Conservation (phyloP, 2,797 vertebrate species). For the Phalanger gymnotis region DNA sequence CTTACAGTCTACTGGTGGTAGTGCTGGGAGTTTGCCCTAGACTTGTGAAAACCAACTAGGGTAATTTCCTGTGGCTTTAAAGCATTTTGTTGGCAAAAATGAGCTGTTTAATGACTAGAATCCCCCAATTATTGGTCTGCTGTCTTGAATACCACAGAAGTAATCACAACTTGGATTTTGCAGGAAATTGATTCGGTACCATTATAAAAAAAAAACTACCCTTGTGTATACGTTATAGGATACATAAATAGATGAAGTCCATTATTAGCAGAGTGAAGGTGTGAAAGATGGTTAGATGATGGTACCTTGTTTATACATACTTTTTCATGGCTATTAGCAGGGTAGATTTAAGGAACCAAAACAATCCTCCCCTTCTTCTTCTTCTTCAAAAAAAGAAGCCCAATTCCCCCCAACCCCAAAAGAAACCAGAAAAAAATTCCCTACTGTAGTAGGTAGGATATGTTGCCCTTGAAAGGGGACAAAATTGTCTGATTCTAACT, state of each 20-base stretch:
- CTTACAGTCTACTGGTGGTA: not conserved
- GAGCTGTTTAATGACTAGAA: not conserved
- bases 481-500: constrained; percentile 42
- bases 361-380: not conserved
- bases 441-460: constrained; percentile 1
- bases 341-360: constrained; percentile 49
- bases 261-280: not conserved
- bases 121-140: not conserved
- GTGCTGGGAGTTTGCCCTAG: not conserved
- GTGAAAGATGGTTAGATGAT: not conserved
- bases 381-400: not conserved
- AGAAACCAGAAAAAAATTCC: not conserved
- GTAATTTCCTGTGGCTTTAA: not conserved
- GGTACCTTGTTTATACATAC: constrained; percentile 1
- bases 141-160: not conserved
- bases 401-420: not conserved
- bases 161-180: not conserved
- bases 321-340: not conserved
- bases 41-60: not conserved
- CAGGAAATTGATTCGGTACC: not conserved
- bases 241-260: not conserved
- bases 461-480: constrained; percentile 54
- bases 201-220: not conserved
- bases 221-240: not conserved
- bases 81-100: not conserved